Evolutionary conservation across 2,113 vertebrate genomes (phyloP), one percentile per base, ranked within the genome.

Genomic region (Neogale vison): DNA sequence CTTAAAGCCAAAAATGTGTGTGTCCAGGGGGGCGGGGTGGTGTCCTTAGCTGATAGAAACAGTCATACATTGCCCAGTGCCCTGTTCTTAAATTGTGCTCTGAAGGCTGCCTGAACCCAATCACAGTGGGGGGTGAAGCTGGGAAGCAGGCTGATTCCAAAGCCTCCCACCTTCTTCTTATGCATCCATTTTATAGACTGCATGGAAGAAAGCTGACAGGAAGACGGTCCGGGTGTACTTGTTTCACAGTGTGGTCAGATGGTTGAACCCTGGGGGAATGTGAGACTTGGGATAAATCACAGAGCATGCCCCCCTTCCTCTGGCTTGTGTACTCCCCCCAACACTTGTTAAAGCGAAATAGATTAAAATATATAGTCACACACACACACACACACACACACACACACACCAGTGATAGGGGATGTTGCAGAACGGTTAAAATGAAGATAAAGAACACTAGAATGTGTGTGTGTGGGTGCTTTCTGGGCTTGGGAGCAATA

Each of bases 1-100:
- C 59, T 96, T 97, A 57, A 57, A 45, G 55, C 31, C 8, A 24
- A 97, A 95, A 93, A 90, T 52, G 13, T 74, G 24, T 79, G 42
- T 76, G 26, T 69, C 31, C 13, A 21, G 71, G 26, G 0, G 7
- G 13, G 39, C 12, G 59, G 11, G 59, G n/a, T 2, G 24, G 0
- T 84, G 0, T 87, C 67, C 24, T 93, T 26, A 80, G 12, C 13
- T n/a, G n/a, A 47, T 55, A 86, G 29, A 93, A 69, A 94, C 3
- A 67, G 39, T 10, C 52, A 84, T 36, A 63, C 7, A 83, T 87
- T 6, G 9, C 57, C 15, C 79, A 29, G 23, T 88, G 23, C 7
- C 52, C 24, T 88, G 76, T 80, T 93, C 71, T 91, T 76, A 87
- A 63, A 52, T 57, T 69, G 2, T 91, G 42, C 15, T 93, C 88